These are phyloP conservation scores for Exocentrus adspersus DNA, from an alignment of 2,888 invertebrate species.

Conservation along the genomic window DNA sequence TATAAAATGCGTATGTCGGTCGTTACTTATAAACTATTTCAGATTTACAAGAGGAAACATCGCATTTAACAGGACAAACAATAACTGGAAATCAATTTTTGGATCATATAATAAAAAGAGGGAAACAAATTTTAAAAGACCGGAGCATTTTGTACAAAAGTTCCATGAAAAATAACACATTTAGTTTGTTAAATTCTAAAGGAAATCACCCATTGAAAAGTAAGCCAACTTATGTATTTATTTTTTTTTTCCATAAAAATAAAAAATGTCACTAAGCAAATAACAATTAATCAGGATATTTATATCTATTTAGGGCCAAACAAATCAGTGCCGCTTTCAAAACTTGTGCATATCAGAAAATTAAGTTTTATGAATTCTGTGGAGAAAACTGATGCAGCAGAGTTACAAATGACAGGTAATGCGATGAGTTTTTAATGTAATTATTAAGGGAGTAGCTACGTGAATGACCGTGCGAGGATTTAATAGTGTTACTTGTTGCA, in stretches of 20 bases:
- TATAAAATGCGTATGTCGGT: too few species aligned
- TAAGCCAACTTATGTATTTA: too few species aligned
- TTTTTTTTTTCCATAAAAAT: too few species aligned
- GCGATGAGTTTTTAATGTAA: too few species aligned
- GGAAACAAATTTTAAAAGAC: slow-evolving; percentile 56
- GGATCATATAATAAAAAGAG: slow-evolving; percentile 51
- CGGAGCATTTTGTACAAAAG: slow-evolving; percentile 56
- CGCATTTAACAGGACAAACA: too few species aligned
- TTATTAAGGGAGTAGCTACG: too few species aligned
- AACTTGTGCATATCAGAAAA: slow-evolving; percentile 39
- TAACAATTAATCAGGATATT: too few species aligned
- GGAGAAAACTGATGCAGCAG: slow-evolving; percentile 32
- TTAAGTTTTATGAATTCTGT: slow-evolving; percentile 36
- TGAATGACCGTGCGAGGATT: too few species aligned
- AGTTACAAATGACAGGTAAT: slow-evolving; percentile 48
- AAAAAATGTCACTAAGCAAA: too few species aligned
- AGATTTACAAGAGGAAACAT: too few species aligned
- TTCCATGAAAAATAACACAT: slow-evolving; percentile 41
- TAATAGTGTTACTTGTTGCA: slow-evolving; percentile 35
- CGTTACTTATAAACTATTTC: not conserved
- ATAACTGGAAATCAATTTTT: slow-evolving; percentile 43
- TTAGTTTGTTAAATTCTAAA: slow-evolving; percentile 19
- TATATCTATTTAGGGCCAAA: slow-evolving; percentile 31
- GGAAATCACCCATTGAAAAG: slow-evolving; percentile 20
- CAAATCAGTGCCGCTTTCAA: slow-evolving; percentile 39